Evolutionary conservation across 2,888 invertebrate genomes (phyloP), one percentile per base, ranked within the genome.

Genomic region (Biston betularia): DNA sequence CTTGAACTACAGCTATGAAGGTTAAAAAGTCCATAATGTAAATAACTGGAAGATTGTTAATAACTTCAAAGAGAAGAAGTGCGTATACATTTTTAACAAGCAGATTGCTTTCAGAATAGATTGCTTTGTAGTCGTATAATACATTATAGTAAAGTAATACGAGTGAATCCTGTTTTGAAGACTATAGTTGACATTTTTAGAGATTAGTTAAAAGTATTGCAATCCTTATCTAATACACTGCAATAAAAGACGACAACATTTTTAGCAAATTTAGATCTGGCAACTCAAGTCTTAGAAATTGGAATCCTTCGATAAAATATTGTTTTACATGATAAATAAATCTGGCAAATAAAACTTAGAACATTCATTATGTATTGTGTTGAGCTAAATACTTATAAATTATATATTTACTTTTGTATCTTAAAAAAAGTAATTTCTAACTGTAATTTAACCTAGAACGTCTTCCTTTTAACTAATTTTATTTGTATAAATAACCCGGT

Each of bases 401-500:
- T 35, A 45, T 15, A 55, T 5, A 35, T 46, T 14, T 34, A 11
- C 35, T 11, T 45, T 14, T 44, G 12, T 24, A 3, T 24, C 24
- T 55, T 24, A 24, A 14, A 59, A 54, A 65, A 54, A 54, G 34
- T 53, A 46, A 14, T n/a, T 34, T 24, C n/a, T 59, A 65, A 65
- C 58, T 64, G 65, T 64, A 60, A 38, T 42, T 38, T 59, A 15
- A 11, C 52, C 45, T 33, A 44, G 65, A 65, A 68, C 33, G 49
- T 38, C 12, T 59, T 8, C 40, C 40, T 55, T 44, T 49, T 14
- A 46, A 12, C 42, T 60, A 58, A 58, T 46, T 63, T 48, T 40
- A 42, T 45, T 53, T 55, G 54, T 44, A 34, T 49, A 40, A 53
- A 62, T 68, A 58, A 63, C 67, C 63, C 49, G 67, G 59, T 67